Evolutionary conservation across 2,888 invertebrate species (phyloP).

Genomic region (Agriopis leucophaearia): DNA sequence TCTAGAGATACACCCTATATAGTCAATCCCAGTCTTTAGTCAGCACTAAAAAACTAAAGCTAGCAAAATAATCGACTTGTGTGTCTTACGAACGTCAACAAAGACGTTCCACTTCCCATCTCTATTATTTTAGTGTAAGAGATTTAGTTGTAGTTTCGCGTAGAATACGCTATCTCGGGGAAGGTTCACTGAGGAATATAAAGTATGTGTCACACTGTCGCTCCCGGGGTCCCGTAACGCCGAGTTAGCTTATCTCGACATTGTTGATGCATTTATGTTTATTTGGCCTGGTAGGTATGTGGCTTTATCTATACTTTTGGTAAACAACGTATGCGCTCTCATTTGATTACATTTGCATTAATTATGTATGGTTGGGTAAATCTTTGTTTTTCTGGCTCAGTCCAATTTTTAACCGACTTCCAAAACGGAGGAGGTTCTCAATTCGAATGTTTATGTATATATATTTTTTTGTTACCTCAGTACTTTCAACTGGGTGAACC

Average conservation of each 20-base stretch:
- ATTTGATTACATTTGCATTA: constrained; percentile 15
- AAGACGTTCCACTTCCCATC: constrained; percentile 59
- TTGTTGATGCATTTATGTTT: constrained; percentile 34
- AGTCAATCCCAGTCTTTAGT: background rate
- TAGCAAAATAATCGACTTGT: constrained; percentile 42
- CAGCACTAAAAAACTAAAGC: background rate
- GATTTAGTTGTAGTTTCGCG: constrained; percentile 55
- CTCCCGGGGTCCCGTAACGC: constrained; percentile 31
- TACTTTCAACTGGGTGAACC: no score
- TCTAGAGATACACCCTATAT: no score
- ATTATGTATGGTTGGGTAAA: background rate
- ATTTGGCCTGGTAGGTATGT: constrained; percentile 8
- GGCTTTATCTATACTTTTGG: background rate
- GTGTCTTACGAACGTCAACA: constrained; percentile 57
- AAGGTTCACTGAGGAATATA: constrained; percentile 55
- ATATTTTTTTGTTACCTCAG: no score
- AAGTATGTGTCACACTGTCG: constrained; percentile 47
- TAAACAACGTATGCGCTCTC: background rate
- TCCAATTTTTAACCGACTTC: no score
- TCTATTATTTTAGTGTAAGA: constrained; percentile 64
- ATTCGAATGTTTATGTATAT: no score
- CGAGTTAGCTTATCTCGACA: constrained; percentile 28
- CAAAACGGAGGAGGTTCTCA: no score
- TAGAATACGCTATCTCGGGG: constrained; percentile 52
- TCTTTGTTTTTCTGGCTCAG: background rate